Conservation (phyloP, 2,113 vertebrate genomes). For the Puffinus mauretanicus region DNA sequence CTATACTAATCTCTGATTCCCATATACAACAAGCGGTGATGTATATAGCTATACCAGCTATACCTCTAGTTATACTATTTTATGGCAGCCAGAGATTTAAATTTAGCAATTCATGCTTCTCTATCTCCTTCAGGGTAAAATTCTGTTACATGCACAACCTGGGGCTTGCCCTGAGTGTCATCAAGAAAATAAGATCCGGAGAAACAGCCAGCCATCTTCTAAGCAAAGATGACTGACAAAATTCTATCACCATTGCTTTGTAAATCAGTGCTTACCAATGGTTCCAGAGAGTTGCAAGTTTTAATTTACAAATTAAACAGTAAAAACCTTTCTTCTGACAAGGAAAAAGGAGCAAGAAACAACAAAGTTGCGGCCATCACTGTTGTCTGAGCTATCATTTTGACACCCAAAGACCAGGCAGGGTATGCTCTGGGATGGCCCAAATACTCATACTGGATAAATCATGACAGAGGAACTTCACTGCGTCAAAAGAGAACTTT, state of each 20-base stretch:
- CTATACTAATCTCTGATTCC: neutral
- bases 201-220: neutral
- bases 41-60: neutral
- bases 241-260: neutral
- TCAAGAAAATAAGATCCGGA: neutral
- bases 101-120: neutral
- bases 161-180: neutral
- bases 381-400: neutral
- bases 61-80: neutral
- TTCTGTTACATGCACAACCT: accelerated
- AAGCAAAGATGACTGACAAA: neutral
- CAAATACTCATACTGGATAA: neutral
- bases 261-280: neutral
- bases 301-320: neutral
- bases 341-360: neutral
- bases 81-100: neutral
- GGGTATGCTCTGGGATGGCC: neutral
- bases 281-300: neutral
- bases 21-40: neutral
- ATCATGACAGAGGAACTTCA: neutral
- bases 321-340: neutral
- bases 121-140: neutral
- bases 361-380: neutral
- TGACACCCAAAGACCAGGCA: neutral
- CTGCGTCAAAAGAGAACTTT: neutral